Evolutionary conservation across 2,113 vertebrate genomes (phyloP), one percentile per base, ranked within the genome.

Genomic region (Acanthisitta chloris): DNA sequence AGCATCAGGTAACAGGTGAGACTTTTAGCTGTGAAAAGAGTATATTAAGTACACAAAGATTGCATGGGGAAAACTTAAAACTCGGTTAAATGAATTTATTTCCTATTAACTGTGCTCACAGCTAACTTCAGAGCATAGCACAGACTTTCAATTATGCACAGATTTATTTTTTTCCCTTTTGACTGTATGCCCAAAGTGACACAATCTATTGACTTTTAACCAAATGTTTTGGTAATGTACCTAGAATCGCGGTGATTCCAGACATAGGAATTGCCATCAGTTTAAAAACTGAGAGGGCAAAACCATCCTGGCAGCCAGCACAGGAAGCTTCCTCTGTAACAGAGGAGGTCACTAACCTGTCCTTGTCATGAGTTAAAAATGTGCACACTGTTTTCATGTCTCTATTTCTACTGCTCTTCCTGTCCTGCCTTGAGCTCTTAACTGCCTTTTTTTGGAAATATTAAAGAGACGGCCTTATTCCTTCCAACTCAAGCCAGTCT

Each of bases 341-440:
- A 78, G 51, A 57, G 23, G 51, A 88, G 92, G 90, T 95, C 94
- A 94, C 31, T 48, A 88, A 93, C 72, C 80, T 95, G 76, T 74
- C 51, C 43, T 58, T 52, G 55, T 95, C 94, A 95, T 72, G 12
- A 78, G 67, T 92, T 88, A 96, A 96, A 95, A 93, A 96, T 93
- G 76, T 61, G 25, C 43, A 62, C 4, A 2, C 51, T 73, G 64
- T 73, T 96, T 94, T 87, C 49, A 58, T 36, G 62, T 77, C 54
- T 90, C 20, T 43, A 21, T 66, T 92, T 66, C 93, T 67, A 28
- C 31, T 43, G 31, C 33, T 90, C 52, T 71, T 82, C 77, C 79
- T 64, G 64, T 83, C 42, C 59, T 86, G 46, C 55, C 79, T 84
- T 43, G 25, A 93, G 76, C 21, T 90, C 54, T 66, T 85, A 65